These are phyloP conservation scores for Caenorhabditis drosophilae DNA, from an alignment of 2,888 invertebrate genomes.

Conservation along the genomic window DNA sequence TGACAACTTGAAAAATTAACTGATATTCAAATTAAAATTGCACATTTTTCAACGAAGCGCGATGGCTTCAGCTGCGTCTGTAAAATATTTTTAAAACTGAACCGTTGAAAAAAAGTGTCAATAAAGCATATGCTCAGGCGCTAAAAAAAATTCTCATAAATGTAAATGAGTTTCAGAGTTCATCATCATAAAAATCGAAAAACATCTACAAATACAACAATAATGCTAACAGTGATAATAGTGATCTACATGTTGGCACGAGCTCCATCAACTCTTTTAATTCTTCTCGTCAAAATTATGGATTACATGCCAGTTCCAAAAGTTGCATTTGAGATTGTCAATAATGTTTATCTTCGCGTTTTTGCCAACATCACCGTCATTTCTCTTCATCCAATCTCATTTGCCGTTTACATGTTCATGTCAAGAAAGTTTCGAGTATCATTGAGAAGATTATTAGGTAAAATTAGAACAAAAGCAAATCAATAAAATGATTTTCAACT, in stretches of 20 bases:
- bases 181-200: conserved; percentile 34
- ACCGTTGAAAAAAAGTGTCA: too few relatives aligned
- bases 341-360: conserved; percentile 39
- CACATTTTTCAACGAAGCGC: too few relatives aligned
- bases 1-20: too few relatives aligned
- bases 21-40: too few relatives aligned
- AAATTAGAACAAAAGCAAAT: too few relatives aligned
- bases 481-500: too few relatives aligned
- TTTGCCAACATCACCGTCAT: conserved; percentile 50
- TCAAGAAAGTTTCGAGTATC: conserved; percentile 49
- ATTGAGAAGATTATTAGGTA: conserved; percentile 41
- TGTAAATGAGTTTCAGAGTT: too few relatives aligned
- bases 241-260: conserved; percentile 52
- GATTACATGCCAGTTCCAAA: conserved; percentile 31
- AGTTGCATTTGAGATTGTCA: conserved; percentile 31
- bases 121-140: too few relatives aligned
- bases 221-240: conserved; percentile 57
- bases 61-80: too few relatives aligned
- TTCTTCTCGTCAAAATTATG: conserved; percentile 43
- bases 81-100: too few relatives aligned
- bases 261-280: conserved; percentile 44
- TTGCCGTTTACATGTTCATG: conserved; percentile 57
- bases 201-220: conserved; percentile 46
- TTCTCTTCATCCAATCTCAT: conserved; percentile 54
- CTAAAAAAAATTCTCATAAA: too few relatives aligned